These are phyloP conservation scores for Notodonta ziczac DNA, from an alignment of 2,888 invertebrate species.

Conservation along the genomic window DNA sequence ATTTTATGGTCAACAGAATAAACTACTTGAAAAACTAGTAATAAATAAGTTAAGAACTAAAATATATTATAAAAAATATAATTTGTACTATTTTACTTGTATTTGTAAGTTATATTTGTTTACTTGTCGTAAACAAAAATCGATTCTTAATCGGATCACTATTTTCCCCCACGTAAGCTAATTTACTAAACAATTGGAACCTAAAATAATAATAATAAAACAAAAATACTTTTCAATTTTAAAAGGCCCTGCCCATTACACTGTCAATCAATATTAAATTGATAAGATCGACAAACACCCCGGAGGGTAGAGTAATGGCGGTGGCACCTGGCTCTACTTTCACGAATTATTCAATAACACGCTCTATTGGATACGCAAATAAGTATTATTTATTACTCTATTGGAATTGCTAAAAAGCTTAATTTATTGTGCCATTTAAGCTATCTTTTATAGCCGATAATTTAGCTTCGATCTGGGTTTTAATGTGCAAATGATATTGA, in stretches of 20 bases:
- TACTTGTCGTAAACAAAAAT: not conserved
- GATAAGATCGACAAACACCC: conserved; percentile 33
- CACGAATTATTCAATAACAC: conserved; percentile 23
- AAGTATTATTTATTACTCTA: conserved; percentile 11
- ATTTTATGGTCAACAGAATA: no score
- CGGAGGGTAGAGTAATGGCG: conserved; percentile 1
- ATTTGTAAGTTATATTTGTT: not conserved
- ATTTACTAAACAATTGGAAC: not conserved
- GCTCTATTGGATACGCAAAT: conserved; percentile 40
- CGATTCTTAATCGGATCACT: not conserved
- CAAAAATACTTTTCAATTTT: not conserved
- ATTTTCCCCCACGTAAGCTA: not conserved
- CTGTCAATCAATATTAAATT: conserved; percentile 31
- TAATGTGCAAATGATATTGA: not conserved
- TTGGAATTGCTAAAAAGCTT: conserved; percentile 15
- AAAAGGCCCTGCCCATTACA: conserved; percentile 4
- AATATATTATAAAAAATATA: no score
- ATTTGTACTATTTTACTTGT: no score
- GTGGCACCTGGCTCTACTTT: conserved; percentile 27
- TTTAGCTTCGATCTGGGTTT: not conserved
- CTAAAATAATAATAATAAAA: no score
- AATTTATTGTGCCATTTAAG: conserved; percentile 15
- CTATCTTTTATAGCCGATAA: conserved; percentile 6
- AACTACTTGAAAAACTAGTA: no score
- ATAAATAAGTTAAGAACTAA: no score